Base-by-base conservation (phyloP, 1,140 invertebrate genomes). In the Dryas iulia region DNA sequence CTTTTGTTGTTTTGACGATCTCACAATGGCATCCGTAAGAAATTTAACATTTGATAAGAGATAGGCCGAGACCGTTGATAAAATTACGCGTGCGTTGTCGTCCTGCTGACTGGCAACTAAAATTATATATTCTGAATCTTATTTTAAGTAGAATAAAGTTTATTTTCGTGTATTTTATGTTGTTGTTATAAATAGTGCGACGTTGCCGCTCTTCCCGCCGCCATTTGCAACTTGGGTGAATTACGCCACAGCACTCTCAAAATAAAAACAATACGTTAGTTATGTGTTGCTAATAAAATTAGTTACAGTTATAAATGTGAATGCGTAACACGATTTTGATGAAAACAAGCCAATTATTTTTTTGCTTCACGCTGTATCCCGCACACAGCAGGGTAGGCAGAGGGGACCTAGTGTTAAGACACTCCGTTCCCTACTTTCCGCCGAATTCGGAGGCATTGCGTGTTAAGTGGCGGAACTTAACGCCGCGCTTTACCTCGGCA, bases 211-310 rank as follows among this genome's bases (percentile, higher is more conserved):
- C 71, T 69, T 74, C 58, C 31, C 53, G 73, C 74, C 71, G 80
- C 81, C 83, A 87, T 87, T 87, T 85, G 81, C 82, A 87, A 85
- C 81, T 84, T 75, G 73, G 68, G 81, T 80, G 76, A 73, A 81
- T 86, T 87, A 87, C 79, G 83, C 78, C 82, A 83, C 78, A 81
- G 80, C 78, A 77, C 72, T 82, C 81, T 83, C 83, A 81, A 87
- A 87, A 87, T 87, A 87, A 83, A 86, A 87, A 87, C 85, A 87
- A 78, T 82, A 81, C 81, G 81, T 72, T 78, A 80, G 67, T 82
- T 79, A 79, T 76, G 75, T 76, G 69, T 78, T 63, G 74, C 75
- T 78, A 76, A 77, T 74, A 71, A 54, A 78, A 81, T 77, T 47
- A 30, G 59, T 30, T 62, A 47, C 39, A 47, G 14, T 47, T 47